These are phyloP conservation scores for Trichopria drosophilae DNA, from an alignment of 2,888 invertebrate species.

Conservation along the genomic window DNA sequence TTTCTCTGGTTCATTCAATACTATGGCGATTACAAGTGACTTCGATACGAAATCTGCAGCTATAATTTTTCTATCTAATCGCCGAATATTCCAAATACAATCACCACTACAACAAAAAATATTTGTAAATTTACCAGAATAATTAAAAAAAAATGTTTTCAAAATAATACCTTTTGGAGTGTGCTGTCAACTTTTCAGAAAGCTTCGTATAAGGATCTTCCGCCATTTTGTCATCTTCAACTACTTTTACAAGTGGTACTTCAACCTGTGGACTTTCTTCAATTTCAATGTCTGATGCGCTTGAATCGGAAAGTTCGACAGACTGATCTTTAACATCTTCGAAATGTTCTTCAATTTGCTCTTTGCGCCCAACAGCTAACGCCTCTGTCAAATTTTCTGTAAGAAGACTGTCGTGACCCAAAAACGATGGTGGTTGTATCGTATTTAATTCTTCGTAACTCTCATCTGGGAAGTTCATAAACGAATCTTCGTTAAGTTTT, in stretches of 20 bases:
- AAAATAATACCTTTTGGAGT: constrained; percentile 17
- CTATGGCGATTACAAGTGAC: constrained; percentile 41
- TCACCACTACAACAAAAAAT: constrained; percentile 39
- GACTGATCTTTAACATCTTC: neutral
- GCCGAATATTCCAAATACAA: constrained; percentile 44
- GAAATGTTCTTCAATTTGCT: neutral
- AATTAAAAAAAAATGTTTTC: constrained; percentile 4
- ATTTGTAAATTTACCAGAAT: neutral
- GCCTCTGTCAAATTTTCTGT: neutral
- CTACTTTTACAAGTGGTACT: constrained; percentile 4
- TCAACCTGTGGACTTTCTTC: neutral
- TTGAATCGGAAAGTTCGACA: neutral
- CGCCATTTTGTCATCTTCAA: neutral
- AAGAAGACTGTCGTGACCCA: constrained; percentile 28
- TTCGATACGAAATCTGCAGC: constrained; percentile 44
- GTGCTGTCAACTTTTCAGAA: neutral
- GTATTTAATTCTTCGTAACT: constrained; percentile 33
- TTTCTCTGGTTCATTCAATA: constrained; percentile 30
- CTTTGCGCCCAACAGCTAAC: no score
- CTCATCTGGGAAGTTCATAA: constrained; percentile 12
- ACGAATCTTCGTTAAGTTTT: neutral
- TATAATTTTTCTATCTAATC: constrained; percentile 36
- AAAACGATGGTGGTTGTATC: constrained; percentile 42
- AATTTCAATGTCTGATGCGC: neutral
- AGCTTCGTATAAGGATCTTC: neutral